Base-by-base conservation (phyloP, 2,797 vertebrate genomes). In the Pogonophryne albipinna region DNA sequence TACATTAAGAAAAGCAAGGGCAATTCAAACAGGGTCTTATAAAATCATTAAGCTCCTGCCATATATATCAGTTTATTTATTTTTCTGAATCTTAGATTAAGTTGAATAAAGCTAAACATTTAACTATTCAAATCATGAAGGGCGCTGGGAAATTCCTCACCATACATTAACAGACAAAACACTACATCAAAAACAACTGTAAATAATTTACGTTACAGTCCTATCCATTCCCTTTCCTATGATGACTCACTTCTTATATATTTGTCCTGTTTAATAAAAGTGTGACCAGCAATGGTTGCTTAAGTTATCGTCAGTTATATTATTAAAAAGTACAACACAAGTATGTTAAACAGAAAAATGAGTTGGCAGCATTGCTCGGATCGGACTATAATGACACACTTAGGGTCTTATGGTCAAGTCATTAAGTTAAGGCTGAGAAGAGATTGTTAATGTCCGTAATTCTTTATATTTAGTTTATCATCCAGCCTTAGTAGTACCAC, bases 21-120 rank as follows among this genome's bases (percentile, higher is more conserved):
- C 49, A 72, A 45, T 76, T 80, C 64, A 80, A 34, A 71, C 23
- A 5, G 11, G 20, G 46, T 20, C 51, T 57, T 69, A 68, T 70
- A 75, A 62, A 87, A 42, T 34, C 8, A 19, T 66, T 23, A 65
- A 53, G 47, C 27, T 27, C 14, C 13, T 31, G 31, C 55, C 42
- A 55, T 19, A 6, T 34, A 34, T 49, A 41, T 47, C 31, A 38
- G 27, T 49, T 42, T 15, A 19, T 42, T 34, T 27, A 49, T 42
- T 56, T 66, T 3, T 60, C 31, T n/a, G 14, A 42, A 13, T 16
- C 57, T 50, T 46, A 38, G 0, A 55, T 55, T 27, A 27, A 12
- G 13, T 11, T 12, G 17, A 17, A 38, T n/a, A 27, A 51, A 67
- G 55, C 15, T 27, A 6, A 78, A 34, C 45, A 51, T 51, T 60